Conservation (phyloP, 2,797 vertebrate species). For the Gymnoscopelus microlampas region DNA sequence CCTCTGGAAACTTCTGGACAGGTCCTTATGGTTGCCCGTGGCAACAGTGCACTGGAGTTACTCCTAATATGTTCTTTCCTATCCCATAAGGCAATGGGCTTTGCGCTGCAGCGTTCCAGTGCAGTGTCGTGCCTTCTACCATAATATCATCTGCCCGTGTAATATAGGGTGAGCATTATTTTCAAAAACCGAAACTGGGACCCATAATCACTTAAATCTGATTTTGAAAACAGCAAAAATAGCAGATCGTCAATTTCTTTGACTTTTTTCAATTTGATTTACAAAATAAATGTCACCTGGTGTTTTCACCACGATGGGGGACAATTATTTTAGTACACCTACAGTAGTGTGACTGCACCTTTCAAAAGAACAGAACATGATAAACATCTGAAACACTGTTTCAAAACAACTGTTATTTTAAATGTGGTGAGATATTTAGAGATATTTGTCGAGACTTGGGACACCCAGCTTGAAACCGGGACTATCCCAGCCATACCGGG, state of each 20-base stretch:
- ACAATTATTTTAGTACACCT: not conserved
- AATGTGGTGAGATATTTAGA: no score
- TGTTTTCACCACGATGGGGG: not conserved
- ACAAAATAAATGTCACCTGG: not conserved
- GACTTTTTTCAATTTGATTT: not conserved
- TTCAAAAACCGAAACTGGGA: not conserved
- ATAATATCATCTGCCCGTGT: not conserved
- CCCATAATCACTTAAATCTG: no score
- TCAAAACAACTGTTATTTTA: no score
- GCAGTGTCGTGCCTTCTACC: not conserved
- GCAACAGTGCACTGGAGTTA: constrained; percentile 10
- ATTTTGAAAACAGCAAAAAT: no score
- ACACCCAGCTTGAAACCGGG: no score
- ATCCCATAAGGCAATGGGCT: constrained; percentile 18
- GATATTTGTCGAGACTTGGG: no score
- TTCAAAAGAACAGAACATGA: not conserved
- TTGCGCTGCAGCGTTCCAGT: not conserved
- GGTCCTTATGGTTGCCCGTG: constrained; percentile 17
- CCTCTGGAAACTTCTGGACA: constrained; percentile 24
- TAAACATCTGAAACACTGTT: no score
- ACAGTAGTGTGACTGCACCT: not conserved
- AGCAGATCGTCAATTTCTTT: no score
- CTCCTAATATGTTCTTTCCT: not conserved
- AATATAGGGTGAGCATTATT: not conserved
- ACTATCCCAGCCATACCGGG: no score